A percentile compares a stretch with the other conserved stretches of the same genome.
Conservation (phyloP, 2,797 vertebrate genomes). For the Nannoperca obscura region DNA sequence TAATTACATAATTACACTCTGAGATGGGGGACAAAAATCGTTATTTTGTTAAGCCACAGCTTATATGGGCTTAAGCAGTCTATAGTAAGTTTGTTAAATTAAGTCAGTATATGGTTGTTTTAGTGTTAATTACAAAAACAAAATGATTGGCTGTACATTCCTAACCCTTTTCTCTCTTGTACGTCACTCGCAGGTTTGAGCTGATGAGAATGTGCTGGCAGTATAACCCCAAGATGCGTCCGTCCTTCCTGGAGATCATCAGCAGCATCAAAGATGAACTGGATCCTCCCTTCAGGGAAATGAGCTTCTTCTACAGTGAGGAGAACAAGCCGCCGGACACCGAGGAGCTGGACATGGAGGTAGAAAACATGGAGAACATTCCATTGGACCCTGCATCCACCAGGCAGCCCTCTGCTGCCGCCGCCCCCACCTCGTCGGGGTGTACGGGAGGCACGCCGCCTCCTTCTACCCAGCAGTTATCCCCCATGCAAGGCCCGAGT, state of each 20-base stretch:
- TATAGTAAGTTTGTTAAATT: not conserved
- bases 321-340: conserved; percentile 97
- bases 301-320: conserved; percentile 99
- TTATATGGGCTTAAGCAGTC: not conserved
- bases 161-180: not conserved
- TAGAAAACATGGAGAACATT: conserved; percentile 97
- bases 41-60: not conserved
- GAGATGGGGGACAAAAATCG: not conserved
- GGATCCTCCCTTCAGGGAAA: conserved; percentile 93
- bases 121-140: not conserved
- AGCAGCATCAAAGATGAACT: conserved; percentile 95
- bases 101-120: not conserved
- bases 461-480: conserved; percentile 87
- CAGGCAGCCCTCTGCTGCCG: conserved; percentile 84
- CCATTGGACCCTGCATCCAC: conserved; percentile 93
- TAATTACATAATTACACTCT: not conserved
- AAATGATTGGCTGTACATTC: not conserved
- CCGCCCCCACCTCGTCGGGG: conserved; percentile 52
- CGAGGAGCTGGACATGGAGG: conserved; percentile 95
- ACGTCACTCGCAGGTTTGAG: conserved; percentile 88
- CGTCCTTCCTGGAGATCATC: conserved; percentile 97
- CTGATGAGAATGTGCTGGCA: conserved; percentile 99
- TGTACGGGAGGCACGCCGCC: conserved; percentile 78
- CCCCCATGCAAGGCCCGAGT: conserved; percentile 76
- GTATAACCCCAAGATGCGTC: conserved; percentile 98